Conservation (phyloP, 2,797 vertebrate genomes). For the Falco novaeseelandiae region DNA sequence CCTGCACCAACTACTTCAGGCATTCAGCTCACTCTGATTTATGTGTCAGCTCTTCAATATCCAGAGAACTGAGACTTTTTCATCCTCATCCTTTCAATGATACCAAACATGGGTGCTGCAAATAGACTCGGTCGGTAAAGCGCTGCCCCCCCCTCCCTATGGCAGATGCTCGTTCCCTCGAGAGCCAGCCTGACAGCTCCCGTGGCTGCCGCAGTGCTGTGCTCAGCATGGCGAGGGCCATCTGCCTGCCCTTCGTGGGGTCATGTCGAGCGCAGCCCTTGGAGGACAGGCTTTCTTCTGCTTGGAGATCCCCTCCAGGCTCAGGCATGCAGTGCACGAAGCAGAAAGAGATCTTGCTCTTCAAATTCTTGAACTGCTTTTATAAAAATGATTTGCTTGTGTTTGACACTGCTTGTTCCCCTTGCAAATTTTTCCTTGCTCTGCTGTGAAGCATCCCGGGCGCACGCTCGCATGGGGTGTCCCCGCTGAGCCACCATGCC, state of each 20-base stretch:
- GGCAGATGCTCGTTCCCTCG: background rate
- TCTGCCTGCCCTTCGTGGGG: background rate
- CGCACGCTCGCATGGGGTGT: background rate
- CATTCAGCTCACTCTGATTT: background rate
- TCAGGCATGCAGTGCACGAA: accelerated
- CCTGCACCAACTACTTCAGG: background rate
- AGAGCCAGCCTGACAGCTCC: background rate
- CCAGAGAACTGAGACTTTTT: background rate
- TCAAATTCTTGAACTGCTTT: background rate
- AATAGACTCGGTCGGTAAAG: background rate
- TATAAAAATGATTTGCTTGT: accelerated
- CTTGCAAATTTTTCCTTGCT: background rate
- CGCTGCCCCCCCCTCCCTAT: background rate
- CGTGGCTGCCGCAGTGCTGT: background rate
- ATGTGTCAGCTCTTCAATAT: background rate
- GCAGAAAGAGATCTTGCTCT: background rate
- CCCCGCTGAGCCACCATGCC: background rate
- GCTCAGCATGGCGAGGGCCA: background rate
- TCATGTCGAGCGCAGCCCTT: background rate
- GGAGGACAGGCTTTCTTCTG: background rate
- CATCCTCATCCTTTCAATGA: background rate
- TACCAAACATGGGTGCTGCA: background rate
- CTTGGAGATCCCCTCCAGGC: background rate
- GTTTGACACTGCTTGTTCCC: background rate
- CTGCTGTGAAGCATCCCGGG: background rate